These are phyloP conservation scores for Odontomyia ornata DNA, from an alignment of 2,888 invertebrate genomes.

Conservation along the genomic window DNA sequence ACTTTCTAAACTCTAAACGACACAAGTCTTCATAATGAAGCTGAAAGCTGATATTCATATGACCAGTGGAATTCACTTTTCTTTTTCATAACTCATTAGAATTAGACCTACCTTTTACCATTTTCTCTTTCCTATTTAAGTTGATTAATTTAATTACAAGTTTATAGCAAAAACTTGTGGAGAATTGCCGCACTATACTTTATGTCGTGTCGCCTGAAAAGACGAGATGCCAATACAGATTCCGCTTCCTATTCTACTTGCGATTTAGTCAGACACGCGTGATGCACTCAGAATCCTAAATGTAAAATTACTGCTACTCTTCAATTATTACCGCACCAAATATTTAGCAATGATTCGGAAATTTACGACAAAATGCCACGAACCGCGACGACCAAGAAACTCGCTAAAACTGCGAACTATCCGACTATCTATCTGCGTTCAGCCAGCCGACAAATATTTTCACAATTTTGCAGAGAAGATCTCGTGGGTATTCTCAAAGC, in stretches of 20 bases:
- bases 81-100: not conserved
- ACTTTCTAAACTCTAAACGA: constrained; percentile 31
- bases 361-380: not conserved
- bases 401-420: not conserved
- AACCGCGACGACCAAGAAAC: not conserved
- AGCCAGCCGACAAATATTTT: constrained; percentile 8
- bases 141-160: not conserved
- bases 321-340: too few relatives aligned
- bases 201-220: too few relatives aligned
- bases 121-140: not conserved
- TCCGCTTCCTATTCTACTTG: not conserved
- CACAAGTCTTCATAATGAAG: not conserved
- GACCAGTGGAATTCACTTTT: not conserved
- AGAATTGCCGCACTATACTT: too few relatives aligned
- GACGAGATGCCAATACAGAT: not conserved
- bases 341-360: too few relatives aligned
- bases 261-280: not conserved
- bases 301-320: not conserved
- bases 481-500: not conserved
- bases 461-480: constrained; percentile 20
- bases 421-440: not conserved
- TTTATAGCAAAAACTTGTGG: too few relatives aligned
- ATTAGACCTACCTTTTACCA: constrained; percentile 26
- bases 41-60: not conserved
- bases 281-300: not conserved